Base-by-base conservation (phyloP, 2,113 vertebrate species). In the Oncorhynchus tshawytscha region DNA sequence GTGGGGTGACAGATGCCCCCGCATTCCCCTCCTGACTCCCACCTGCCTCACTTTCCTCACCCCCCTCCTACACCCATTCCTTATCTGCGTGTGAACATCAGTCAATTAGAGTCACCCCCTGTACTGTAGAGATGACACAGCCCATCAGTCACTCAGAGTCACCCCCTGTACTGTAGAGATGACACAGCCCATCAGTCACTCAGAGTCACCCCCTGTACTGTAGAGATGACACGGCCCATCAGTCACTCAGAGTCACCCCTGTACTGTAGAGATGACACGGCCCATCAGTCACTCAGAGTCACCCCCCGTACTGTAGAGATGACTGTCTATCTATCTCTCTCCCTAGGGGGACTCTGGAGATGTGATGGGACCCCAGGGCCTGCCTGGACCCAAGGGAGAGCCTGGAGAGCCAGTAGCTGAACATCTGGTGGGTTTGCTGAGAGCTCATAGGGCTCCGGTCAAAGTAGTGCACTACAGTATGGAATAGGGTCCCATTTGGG, bases 311-410 rank as follows among this genome's bases (percentile, higher is more conserved):
- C 60, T 5, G 11, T 39, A 70, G 66, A 77, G 62, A 48, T 66
- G 45, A 48, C 67, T 69, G 34, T 73, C 22, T 71, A 16, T 79
- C 24, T 80, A 27, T 72, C 15, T 73, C n/a, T 78, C 2, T 77
- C 74, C 88, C 67, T 79, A 99, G 97, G 98, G 98, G 8, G 96
- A 97, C 57, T 74, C 94, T 71, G 95, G 94, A 73, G 95, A 94
- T 29, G 87, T 91, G 81, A 84, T 84, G 5, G 96, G 96, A 8
- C 94, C 92, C 0, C 95, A 91, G 49, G 97, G 97, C 57, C 87
- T 90, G 70, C 94, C 93, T 22, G 97, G 97, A 87, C 94, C 92
- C n/a, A 98, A 98, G 92, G 98, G 98, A 2, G 96, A 98, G 59
- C 90, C 93, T 71, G 97, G 96, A 34, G 93, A 94, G 84, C 92